Conservation (phyloP, 2,797 vertebrate genomes). For the Poeciliopsis presidionis region DNA sequence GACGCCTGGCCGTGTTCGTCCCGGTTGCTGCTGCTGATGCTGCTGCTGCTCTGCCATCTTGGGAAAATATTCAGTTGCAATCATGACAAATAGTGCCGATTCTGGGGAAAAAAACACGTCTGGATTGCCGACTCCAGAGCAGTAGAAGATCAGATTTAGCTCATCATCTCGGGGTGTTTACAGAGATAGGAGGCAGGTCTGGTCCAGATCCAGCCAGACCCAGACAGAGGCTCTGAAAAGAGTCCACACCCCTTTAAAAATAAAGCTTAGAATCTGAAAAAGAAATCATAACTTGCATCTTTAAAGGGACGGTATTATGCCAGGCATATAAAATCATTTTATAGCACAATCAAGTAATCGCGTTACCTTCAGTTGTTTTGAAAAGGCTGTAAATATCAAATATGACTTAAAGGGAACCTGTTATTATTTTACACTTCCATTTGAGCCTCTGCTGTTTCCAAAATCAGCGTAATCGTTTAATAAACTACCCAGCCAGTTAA, state of each 20-base stretch:
- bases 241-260: neutral
- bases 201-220: neutral
- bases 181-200: neutral
- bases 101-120: neutral
- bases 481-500: too few relatives aligned
- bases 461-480: too few relatives aligned
- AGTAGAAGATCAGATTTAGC: neutral
- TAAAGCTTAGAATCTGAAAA: neutral
- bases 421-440: too few relatives aligned
- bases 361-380: too few relatives aligned
- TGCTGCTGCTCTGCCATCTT: conserved; percentile 25
- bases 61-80: conserved; percentile 13
- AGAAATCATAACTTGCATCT: neutral
- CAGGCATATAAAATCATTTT: too few relatives aligned
- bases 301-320: neutral
- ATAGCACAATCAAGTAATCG: too few relatives aligned
- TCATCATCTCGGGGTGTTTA: neutral
- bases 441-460: too few relatives aligned
- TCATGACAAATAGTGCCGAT: neutral
- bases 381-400: too few relatives aligned
- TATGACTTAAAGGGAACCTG: too few relatives aligned
- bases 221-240: neutral
- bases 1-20: conserved; percentile 33
- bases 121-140: neutral
- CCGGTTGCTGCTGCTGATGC: neutral